Evolutionary conservation across 2,113 vertebrate species (phyloP), one percentile per base, ranked within the genome.

Genomic region (Typhlomys cinereus): DNA sequence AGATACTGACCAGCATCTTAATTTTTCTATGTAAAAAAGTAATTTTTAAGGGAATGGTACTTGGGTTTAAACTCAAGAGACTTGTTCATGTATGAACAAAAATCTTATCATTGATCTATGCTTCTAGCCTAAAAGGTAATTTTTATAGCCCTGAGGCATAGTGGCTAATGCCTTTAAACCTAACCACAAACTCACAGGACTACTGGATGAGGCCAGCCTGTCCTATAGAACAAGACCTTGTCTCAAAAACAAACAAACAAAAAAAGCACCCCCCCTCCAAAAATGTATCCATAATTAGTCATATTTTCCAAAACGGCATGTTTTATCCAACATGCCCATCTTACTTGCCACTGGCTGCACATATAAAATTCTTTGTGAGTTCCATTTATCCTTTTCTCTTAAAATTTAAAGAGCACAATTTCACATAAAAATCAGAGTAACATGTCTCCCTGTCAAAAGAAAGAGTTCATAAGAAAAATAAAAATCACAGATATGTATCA

Each of bases 321-420:
- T 82, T 91, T 79, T 89, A 90, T 59, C 71, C 64, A 82, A 91
- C 25, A 79, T 70, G 29, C 52, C 61, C 84, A 41, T 44, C 9
- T 83, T 39, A 86, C 50, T 83, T 89, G 52, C 21, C 61, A 90
- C 29, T 41, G 20, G 75, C 70, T 59, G 44, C 4, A 52, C 62
- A 73, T 9, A 78, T 69, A 13, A 70, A 94, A 85, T 78, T 91
- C 36, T 46, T 17, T 76, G n/a, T 80, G n/a, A 88, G 48, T 29
- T 89, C 5, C 66, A 52, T 11, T 66, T 94, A 50, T 18, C 62
- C 12, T 48, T 85, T 89, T 69, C 36, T 90, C 69, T 88, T 61
- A 71, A 75, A 75, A 71, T 71, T 54, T 88, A 64, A 87, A 74
- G 74, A 85, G 71, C 17, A 88, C 52, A 90, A 87, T 50, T 81